Evolutionary conservation across 2,888 invertebrate genomes (phyloP).

Genomic region (Cosmia trapezina): DNA sequence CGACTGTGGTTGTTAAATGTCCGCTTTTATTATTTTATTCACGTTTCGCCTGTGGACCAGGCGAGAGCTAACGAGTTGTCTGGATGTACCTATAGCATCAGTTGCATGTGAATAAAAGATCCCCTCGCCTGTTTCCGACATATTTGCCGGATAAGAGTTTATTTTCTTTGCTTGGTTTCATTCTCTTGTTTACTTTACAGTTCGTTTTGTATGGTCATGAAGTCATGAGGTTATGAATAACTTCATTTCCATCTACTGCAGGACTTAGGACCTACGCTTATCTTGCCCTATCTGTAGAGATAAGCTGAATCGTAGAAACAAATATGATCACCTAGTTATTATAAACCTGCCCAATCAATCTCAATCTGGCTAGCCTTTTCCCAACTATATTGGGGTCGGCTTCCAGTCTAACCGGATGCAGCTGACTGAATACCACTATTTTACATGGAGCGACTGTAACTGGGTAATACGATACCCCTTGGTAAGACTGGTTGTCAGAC

Average conservation of each 20-base stretch:
- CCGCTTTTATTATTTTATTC: slow-evolving; percentile 45
- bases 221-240: neutral
- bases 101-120: slow-evolving; percentile 24
- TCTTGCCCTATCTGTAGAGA: no score
- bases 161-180: neutral
- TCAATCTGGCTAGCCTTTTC: no score
- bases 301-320: neutral
- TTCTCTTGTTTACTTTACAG: neutral
- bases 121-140: neutral
- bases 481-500: no score
- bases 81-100: neutral
- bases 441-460: no score
- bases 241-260: neutral
- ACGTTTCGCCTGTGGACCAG: neutral
- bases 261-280: no score
- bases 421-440: no score
- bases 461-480: no score
- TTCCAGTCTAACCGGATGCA: no score
- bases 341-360: no score
- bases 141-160: slow-evolving; percentile 1
- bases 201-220: neutral
- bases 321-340: no score
- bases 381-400: no score
- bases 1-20: slow-evolving; percentile 8
- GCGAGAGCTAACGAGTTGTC: slow-evolving; percentile 7